Conservation (phyloP, 2,113 vertebrate species). For the Corvus hawaiiensis region DNA sequence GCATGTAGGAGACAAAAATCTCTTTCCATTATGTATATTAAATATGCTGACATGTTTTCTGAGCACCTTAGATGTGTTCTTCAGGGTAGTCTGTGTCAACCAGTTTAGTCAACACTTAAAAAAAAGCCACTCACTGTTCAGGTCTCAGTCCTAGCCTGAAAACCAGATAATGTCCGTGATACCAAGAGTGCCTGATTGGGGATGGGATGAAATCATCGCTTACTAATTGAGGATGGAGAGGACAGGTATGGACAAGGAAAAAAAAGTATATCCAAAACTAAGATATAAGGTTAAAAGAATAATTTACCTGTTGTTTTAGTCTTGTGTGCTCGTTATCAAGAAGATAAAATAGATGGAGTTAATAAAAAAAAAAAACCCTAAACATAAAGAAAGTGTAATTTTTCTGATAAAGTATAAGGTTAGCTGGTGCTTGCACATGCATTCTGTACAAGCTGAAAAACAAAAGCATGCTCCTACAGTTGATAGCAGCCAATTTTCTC, state of each 20-base stretch:
- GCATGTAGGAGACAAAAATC: slow-evolving; percentile 17
- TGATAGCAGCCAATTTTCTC: neutral
- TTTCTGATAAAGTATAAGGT: neutral
- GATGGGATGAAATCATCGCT: neutral
- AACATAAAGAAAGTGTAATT: neutral
- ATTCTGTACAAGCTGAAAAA: neutral
- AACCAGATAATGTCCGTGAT: neutral
- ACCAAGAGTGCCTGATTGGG: neutral
- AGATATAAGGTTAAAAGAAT: neutral
- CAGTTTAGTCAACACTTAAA: neutral
- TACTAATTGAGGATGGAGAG: neutral
- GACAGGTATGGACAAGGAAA: neutral
- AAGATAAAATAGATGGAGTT: neutral
- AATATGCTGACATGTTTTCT: neutral
- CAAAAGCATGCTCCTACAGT: neutral
- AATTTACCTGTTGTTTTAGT: neutral
- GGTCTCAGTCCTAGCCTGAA: neutral
- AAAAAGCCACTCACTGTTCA: neutral
- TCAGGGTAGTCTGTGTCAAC: neutral
- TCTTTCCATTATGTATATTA: slow-evolving; percentile 4
- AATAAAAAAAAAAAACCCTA: neutral
- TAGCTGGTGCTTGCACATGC: neutral
- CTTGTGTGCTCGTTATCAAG: neutral
- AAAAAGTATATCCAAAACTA: neutral
- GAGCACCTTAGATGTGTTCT: neutral